A percentile compares a stretch with the other conserved stretches of the same genome.
Conservation (phyloP, 1,140 invertebrate genomes). For the Bilobella aurantiaca region DNA sequence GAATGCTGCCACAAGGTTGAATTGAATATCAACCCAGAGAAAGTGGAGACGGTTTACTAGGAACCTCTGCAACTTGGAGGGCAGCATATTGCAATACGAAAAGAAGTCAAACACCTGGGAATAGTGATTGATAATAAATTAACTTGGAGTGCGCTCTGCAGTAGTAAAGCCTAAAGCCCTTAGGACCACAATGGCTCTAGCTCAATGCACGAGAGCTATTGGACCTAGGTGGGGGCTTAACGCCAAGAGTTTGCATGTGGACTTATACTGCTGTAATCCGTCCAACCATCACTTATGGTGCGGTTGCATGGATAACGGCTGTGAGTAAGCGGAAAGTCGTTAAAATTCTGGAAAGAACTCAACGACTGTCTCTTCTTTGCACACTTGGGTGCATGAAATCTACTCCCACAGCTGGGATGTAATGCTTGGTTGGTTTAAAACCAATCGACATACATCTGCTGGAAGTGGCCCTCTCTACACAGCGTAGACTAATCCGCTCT, state of each 20-base stretch:
- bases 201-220: conserved; percentile 11
- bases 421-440: neutral
- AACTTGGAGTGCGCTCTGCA: neutral
- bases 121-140: conserved; percentile 13
- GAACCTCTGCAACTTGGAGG: neutral
- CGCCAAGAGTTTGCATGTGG: conserved; percentile 8
- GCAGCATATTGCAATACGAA: neutral
- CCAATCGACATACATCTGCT: neutral
- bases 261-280: conserved; percentile 17
- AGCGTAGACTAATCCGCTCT: neutral
- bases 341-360: neutral
- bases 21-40: conserved; percentile 7
- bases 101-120: conserved; percentile 16
- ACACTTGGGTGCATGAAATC: neutral
- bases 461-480: neutral
- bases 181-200: neutral
- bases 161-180: neutral
- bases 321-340: neutral
- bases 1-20: conserved; percentile 8
- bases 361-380: conserved; percentile 5
- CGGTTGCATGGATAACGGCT: conserved; percentile 5
- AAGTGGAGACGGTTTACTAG: conserved; percentile 5
- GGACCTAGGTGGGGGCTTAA: conserved; percentile 10
- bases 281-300: conserved; percentile 11
- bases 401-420: neutral